These are phyloP conservation scores for Ectobius pallidus DNA, from an alignment of 2,888 invertebrate species.

Conservation along the genomic window DNA sequence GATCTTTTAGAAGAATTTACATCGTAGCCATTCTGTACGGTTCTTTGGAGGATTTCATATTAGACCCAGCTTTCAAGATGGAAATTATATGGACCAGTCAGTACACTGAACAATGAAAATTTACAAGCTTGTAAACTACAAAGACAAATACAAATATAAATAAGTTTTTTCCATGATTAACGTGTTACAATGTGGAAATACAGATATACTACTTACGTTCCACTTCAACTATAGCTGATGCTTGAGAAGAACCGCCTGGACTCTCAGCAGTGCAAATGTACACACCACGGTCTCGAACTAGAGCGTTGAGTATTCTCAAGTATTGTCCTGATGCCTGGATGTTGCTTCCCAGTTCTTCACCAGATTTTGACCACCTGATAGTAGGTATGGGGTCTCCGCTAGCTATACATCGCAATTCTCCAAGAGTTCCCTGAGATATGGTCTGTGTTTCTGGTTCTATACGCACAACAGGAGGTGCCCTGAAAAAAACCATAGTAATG, in stretches of 20 bases:
- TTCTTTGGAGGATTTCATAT: no score
- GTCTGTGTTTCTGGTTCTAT: conserved; percentile 69
- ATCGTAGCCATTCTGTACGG: no score
- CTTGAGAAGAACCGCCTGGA: conserved; percentile 64
- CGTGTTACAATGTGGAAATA: no score
- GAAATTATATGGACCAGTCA: no score
- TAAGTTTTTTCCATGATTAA: no score
- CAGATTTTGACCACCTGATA: conserved; percentile 80
- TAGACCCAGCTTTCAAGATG: no score
- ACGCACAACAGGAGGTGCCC: conserved; percentile 58
- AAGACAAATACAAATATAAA: no score
- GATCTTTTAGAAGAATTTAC: no score
- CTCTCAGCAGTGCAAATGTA: conserved; percentile 81
- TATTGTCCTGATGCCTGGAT: conserved; percentile 59
- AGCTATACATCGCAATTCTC: conserved; percentile 76
- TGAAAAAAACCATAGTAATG: not conserved
- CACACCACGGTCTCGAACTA: conserved; percentile 78
- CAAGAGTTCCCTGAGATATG: conserved; percentile 68
- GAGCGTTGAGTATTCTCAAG: conserved; percentile 70
- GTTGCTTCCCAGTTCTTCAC: conserved; percentile 54
- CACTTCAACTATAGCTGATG: conserved; percentile 78
- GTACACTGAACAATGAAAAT: no score
- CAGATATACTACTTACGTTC: conserved; percentile 85
- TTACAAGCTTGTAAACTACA: no score
- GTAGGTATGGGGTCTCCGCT: conserved; percentile 76